Evolutionary conservation across 2,888 invertebrate species (phyloP), one percentile per base, ranked within the genome.

Genomic region (Zaprionus lineosus): DNA sequence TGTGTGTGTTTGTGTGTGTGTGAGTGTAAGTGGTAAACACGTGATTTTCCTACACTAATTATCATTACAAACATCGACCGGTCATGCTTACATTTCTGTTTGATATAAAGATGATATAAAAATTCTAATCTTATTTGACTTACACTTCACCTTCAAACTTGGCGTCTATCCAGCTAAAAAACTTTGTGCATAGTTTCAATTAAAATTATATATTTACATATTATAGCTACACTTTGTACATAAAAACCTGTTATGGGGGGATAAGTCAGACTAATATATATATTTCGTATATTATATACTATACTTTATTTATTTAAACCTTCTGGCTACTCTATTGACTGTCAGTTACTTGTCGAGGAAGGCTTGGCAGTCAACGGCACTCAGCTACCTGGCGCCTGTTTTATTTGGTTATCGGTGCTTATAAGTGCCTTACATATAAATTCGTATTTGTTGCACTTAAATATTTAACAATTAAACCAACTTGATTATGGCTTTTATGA

Each of bases 391-490:
- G 31, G 12, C 26, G 34, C 47, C 37, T 64, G 63, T 33, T 58
- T 9, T 11, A 59, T 41, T 50, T 16, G 55, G 50, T 63, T 76
- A 59, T 65, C 51, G 48, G 16, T 46, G 69, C 15, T 24, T 58
- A 28, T 51, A 21, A 12, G 39, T 24, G 50, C 33, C 36, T 29
- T 26, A 15, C 21, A 29, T 19, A 29, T 14, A 9, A 39, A 1
- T 11, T 8, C 8, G 8, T 7, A 24, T 18, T 55, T 33, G 7
- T 34, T 14, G 26, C 43, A 47, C 48, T 51, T 51, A 41, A 44
- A 33, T 37, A 53, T 69, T 74, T 33, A 55, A 53, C 60, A 64
- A 60, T 43, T 24, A 55, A 52, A n/a, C n/a, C n/a, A n/a, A n/a
- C n/a, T n/a, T n/a, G n/a, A n/a, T n/a, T n/a, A n/a, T n/a, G n/a